Base-by-base conservation (phyloP, 2,797 vertebrate genomes). In the Coluber constrictor region DNA sequence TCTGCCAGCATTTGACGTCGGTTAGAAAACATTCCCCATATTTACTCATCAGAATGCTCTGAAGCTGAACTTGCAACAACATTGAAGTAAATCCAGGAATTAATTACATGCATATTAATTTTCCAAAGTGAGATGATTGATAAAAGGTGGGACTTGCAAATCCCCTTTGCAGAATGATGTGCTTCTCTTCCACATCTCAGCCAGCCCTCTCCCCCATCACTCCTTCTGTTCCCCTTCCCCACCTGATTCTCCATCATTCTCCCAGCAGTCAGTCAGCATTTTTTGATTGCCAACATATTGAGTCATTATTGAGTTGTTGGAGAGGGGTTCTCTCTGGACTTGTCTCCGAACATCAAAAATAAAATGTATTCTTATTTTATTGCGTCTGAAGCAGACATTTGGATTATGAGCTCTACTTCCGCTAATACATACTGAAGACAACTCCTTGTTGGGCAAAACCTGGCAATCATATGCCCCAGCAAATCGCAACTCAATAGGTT, bases 21-120 rank as follows among this genome's bases (percentile, higher is more conserved):
- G 97, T 96, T 95, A 98, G 97, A 96, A 98, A 98, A 97, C 98
- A 98, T 91, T 98, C 98, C 15, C 98, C 98, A 63, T 98, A 98
- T 95, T 98, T 98, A 95, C 98, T 98, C 98, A 98, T 98, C 61
- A 98, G 95, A 96, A 98, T 98, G 95, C 98, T 98, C 97, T 98
- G 98, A 94, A 98, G 96, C 94, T 98, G 98, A 89, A 98, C 96
- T 97, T 98, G 91, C 55, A 18, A 66, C 57, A 92, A 13, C 92
- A 90, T 8, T 63, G 54, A 63, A 86, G 54, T 56, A 93, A 47
- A 74, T 37, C 37, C 23, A 51, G 43, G 29, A 32, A 5, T 60
- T 55, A 86, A 91, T 66, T 66, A 37, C 59, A 27, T 66, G n/a
- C 12, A 86, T 16, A n/a, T 20, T 59, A 23, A 59, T 87, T 55